phyloP scores from a whole-genome alignment of 2,888 invertebrate species.

The Mesochorus sp. region DNA sequence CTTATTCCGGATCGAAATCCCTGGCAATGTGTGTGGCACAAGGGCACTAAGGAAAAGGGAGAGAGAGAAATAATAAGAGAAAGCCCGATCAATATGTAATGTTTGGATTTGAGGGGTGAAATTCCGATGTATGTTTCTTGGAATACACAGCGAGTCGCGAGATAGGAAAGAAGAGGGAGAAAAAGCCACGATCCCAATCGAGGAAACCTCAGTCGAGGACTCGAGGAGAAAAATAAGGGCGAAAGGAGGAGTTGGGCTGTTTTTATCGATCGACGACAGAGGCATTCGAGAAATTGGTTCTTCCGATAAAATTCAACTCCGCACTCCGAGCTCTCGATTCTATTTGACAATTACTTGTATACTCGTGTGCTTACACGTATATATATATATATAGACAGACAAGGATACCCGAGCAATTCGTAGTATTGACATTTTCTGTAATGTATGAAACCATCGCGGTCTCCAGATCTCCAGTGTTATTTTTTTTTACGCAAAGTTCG shows the following conservation, averaged over 20 bases:
- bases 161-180: background rate
- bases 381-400: too few species aligned
- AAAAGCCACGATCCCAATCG: background rate
- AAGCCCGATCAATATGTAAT: constrained; percentile 22
- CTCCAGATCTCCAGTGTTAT: too few species aligned
- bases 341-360: background rate
- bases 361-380: background rate
- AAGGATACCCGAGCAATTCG: too few species aligned
- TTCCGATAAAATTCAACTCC: constrained; percentile 23
- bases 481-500: too few species aligned
- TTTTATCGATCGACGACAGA: constrained; percentile 3
- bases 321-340: background rate
- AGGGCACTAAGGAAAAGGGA: background rate
- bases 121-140: constrained; percentile 3
- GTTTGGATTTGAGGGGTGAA: background rate
- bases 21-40: background rate
- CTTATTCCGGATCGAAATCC: background rate
- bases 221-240: constrained; percentile 37
- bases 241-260: background rate
- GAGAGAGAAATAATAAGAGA: background rate
- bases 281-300: constrained; percentile 26
- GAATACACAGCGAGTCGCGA: background rate
- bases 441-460: background rate
- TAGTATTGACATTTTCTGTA: background rate
- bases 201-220: background rate